Conservation (phyloP, 2,888 invertebrate genomes). For the Phymatocera aterrima region DNA sequence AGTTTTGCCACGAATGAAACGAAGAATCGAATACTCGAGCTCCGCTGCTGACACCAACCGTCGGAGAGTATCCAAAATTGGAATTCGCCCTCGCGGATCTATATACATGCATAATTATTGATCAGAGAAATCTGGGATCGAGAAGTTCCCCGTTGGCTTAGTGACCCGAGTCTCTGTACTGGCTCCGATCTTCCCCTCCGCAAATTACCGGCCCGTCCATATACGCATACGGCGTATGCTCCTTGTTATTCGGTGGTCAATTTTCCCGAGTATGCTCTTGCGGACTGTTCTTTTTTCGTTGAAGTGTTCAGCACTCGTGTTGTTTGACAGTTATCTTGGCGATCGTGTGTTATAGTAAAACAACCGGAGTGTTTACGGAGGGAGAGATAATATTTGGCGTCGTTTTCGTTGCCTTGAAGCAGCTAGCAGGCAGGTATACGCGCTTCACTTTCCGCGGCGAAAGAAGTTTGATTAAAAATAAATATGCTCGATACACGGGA, state of each 20-base stretch:
- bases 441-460: not conserved
- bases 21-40: no score
- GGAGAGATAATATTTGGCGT: constrained; percentile 8
- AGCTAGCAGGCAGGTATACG: not conserved
- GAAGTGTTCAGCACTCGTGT: not conserved
- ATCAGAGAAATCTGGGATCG: no score
- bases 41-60: no score
- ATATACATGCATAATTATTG: no score
- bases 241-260: not conserved
- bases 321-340: not conserved
- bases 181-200: not conserved
- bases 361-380: not conserved
- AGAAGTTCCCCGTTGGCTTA: no score
- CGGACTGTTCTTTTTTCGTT: not conserved
- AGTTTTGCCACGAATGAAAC: no score
- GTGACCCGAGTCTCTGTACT: not conserved
- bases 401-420: not conserved
- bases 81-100: no score
- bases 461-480: constrained; percentile 32
- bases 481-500: not conserved
- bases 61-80: no score
- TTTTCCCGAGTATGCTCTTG: not conserved
- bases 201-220: not conserved
- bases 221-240: not conserved
- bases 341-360: not conserved